Percentiles rank a stretch among this genome's conserved stretches.
Evolutionary conservation across 1,140 invertebrate genomes (phyloP).

Genomic region (Colletes gigas): DNA sequence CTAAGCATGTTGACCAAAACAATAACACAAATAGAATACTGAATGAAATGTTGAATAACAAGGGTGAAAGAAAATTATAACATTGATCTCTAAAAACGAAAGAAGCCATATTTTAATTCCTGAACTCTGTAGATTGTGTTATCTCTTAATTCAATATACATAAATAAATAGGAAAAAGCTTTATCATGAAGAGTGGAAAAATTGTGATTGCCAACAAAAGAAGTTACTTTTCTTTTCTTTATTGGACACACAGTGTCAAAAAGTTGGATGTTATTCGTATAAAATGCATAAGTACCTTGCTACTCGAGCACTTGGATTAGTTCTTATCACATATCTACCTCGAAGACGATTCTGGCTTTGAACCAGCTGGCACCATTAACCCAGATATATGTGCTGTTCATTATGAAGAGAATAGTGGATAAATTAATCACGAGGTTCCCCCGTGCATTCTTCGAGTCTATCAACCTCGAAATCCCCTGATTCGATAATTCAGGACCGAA

Average conservation of each 20-base stretch:
- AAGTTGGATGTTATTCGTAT: neutral
- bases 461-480: constrained; percentile 50
- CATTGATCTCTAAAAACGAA: too few species aligned
- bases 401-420: constrained; percentile 48
- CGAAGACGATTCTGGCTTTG: constrained; percentile 53
- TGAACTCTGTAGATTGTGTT: too few species aligned
- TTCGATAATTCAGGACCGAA: constrained; percentile 50
- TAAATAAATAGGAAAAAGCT: too few species aligned
- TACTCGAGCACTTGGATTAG: constrained; percentile 14
- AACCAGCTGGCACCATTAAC: constrained; percentile 64
- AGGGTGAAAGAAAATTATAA: too few species aligned
- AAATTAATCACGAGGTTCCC: constrained; percentile 55
- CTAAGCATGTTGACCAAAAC: too few species aligned
- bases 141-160: too few species aligned
- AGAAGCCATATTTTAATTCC: too few species aligned
- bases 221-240: neutral
- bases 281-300: constrained; percentile 18
- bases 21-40: too few species aligned
- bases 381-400: constrained; percentile 59
- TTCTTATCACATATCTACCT: constrained; percentile 37
- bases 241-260: too few species aligned
- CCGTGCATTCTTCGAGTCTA: constrained; percentile 30
- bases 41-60: too few species aligned
- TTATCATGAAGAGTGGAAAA: too few species aligned
- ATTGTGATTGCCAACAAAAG: too few species aligned